Evolutionary conservation across 2,113 vertebrate species (phyloP), one percentile per base, ranked within the genome.

Genomic region (Sinocyclocheilus rhinocerous): DNA sequence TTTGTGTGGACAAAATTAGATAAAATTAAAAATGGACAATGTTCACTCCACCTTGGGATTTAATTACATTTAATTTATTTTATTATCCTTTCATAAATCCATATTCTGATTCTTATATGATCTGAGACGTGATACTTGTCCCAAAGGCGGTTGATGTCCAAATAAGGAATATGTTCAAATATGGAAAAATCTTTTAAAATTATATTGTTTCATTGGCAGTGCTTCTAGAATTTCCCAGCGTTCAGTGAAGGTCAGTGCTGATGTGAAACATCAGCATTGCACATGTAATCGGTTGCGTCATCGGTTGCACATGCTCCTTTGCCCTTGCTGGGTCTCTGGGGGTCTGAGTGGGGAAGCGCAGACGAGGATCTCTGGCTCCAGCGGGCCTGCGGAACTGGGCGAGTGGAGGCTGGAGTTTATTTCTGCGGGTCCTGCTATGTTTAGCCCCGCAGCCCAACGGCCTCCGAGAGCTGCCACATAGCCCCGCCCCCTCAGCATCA

Each of bases 311-410:
- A 65, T 81, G 69, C 24, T 63, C 69, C 16, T 82, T 50, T 81
- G 78, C 69, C 79, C 79, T 86, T 82, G 39, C 42, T 20, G 39
- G 24, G 52, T 82, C 85, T 67, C 85, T 33, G 7, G 77, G 77
- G 36, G 26, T 52, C n/a, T 78, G 65, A 79, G 50, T 81, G 16
- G 4, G 29, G 76, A 69, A 42, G 26, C 55, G 8, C 61, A 85
- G 63, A 45, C 15, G 57, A 77, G 57, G 12, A 85, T 22, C 57
- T 63, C 55, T 24, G 77, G 22, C 52, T 61, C 52, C 33, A 24
- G 33, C 11, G 2, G 77, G 55, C 52, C 33, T 42, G 36, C 13
- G 4, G 15, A 65, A 85, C 11, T 5, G 0, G 10, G 33, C 59
- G 18, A 50, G 50, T 29, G 22, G 80, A 81, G 29, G n/a, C 48